These are phyloP conservation scores for Vombatus ursinus DNA, from an alignment of 2,113 vertebrate species.

Conservation along the genomic window DNA sequence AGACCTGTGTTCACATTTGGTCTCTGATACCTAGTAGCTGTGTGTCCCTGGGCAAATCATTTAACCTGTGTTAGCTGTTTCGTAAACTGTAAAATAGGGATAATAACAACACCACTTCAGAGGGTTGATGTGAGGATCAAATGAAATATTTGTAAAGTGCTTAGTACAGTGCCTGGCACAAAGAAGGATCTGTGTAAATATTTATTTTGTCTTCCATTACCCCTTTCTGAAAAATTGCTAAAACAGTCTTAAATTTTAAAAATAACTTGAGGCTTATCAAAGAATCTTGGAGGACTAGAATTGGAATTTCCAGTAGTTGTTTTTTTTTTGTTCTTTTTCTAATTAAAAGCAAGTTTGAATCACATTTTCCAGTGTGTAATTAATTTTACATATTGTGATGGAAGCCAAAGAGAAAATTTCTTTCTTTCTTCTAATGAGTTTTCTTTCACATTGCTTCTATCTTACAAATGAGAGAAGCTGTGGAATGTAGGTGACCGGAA, in stretches of 20 bases:
- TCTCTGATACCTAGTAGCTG: background rate
- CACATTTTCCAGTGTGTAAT: background rate
- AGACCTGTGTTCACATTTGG: background rate
- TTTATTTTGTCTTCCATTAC: background rate
- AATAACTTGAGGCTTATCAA: background rate
- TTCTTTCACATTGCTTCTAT: background rate
- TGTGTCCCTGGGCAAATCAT: background rate
- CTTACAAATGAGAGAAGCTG: background rate
- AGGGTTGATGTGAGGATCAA: background rate
- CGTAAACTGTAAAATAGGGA: background rate
- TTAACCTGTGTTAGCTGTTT: background rate
- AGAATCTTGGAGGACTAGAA: background rate
- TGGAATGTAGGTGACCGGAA: background rate
- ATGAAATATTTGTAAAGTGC: background rate
- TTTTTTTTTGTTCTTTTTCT: background rate
- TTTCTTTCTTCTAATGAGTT: background rate
- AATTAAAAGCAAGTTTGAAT: background rate
- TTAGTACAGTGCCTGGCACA: background rate
- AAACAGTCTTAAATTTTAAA: background rate
- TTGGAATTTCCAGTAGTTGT: background rate
- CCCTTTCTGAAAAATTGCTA: background rate
- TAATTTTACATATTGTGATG: background rate
- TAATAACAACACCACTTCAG: background rate
- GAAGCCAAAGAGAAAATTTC: background rate
- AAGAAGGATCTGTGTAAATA: background rate